A percentile compares a stretch with the other conserved stretches of the same genome.
phyloP scores from a whole-genome alignment of 2,797 vertebrate genomes.

The Chelonia mydas region DNA sequence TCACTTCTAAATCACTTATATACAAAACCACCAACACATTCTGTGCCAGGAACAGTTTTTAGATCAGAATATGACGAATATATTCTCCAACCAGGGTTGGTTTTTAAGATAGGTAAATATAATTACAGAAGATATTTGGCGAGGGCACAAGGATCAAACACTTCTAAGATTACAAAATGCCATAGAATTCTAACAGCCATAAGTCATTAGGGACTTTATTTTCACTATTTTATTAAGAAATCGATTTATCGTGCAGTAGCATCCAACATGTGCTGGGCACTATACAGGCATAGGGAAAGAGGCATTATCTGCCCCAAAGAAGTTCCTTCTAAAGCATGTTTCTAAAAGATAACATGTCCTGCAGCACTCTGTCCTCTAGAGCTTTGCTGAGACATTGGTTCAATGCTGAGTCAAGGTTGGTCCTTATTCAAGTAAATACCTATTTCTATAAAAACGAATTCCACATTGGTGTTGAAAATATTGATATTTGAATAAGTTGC shows the following conservation, averaged over 20 bases:
- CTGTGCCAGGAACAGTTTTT: not conserved
- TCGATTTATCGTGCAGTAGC: not conserved
- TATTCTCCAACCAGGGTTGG: not conserved
- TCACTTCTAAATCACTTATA: no score
- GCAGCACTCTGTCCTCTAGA: not conserved
- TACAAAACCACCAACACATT: no score
- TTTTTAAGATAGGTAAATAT: not conserved
- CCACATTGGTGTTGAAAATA: no score
- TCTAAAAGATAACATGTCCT: no score
- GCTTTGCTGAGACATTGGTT: not conserved
- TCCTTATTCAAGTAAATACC: no score
- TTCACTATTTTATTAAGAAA: not conserved
- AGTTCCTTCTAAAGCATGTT: no score
- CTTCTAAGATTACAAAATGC: no score
- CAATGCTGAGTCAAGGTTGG: not conserved
- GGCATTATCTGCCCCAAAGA: no score
- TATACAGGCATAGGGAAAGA: no score
- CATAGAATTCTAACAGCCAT: no score
- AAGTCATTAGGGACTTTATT: not conserved
- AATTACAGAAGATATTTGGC: not conserved
- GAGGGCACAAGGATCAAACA: not conserved
- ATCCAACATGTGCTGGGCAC: not conserved
- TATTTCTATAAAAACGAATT: no score
- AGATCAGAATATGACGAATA: not conserved
- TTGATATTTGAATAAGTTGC: no score